phyloP scores from a whole-genome alignment of 2,797 vertebrate genomes.

The Pseudotriccus pelzelni region DNA sequence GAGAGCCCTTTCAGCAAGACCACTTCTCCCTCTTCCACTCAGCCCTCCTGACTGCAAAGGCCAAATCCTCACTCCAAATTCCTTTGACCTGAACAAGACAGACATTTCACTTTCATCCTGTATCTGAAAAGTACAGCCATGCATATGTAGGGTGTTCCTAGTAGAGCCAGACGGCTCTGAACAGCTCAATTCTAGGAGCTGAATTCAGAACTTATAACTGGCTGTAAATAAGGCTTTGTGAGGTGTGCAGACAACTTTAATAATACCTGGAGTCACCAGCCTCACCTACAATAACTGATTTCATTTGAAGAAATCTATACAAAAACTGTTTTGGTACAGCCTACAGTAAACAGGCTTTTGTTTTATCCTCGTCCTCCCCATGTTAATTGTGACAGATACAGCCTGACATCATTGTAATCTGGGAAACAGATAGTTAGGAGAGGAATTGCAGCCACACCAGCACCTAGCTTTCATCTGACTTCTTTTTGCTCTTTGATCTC shows the following conservation, averaged over 20 bases:
- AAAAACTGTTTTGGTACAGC: background rate
- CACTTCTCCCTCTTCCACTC: background rate
- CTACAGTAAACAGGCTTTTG: background rate
- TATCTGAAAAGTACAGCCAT: background rate
- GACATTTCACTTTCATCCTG: background rate
- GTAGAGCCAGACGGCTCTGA: background rate
- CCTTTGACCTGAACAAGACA: background rate
- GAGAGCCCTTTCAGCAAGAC: background rate
- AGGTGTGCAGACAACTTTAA: background rate
- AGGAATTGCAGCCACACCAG: conserved; percentile 6
- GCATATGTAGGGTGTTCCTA: rapidly evolving
- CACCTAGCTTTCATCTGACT: conserved; percentile 35
- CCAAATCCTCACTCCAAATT: background rate
- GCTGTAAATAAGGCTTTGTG: background rate
- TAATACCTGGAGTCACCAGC: background rate
- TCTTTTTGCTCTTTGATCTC: conserved; percentile 34
- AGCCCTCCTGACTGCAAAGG: background rate
- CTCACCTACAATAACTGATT: background rate
- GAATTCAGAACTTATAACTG: background rate
- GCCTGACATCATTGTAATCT: conserved; percentile 22
- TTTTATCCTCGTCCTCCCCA: conserved; percentile 8
- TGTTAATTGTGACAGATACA: conserved; percentile 33
- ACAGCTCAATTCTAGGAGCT: background rate
- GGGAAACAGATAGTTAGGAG: conserved; percentile 19
- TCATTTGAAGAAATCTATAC: background rate